phyloP scores from a whole-genome alignment of 2,113 vertebrate genomes.

The Fulica atra region DNA sequence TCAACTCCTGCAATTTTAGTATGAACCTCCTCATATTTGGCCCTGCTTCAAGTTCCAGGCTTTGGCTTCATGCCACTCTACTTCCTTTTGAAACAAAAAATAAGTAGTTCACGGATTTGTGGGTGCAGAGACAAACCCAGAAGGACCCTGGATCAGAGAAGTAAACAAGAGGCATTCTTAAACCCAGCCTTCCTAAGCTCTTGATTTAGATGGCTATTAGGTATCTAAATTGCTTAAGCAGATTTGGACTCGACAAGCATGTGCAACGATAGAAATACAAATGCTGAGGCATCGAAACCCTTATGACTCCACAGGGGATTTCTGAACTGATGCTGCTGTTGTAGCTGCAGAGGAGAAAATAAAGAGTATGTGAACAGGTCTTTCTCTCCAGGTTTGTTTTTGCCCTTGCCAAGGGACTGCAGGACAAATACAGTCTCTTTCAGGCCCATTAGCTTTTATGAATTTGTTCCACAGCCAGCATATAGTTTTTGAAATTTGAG shows the following conservation, averaged over 20 bases:
- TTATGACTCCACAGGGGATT: slow-evolving; percentile 12
- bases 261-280: neutral
- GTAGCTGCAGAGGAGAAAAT: neutral
- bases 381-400: slow-evolving; percentile 46
- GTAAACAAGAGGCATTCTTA: neutral
- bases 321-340: slow-evolving; percentile 8
- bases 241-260: neutral
- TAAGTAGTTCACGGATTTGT: neutral
- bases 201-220: neutral
- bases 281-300: slow-evolving; percentile 36
- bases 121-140: neutral
- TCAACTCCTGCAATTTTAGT: neutral
- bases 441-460: slow-evolving; percentile 61
- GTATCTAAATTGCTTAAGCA: neutral
- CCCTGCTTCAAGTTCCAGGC: neutral
- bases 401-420: slow-evolving; percentile 43
- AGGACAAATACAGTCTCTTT: slow-evolving; percentile 55
- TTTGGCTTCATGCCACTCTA: neutral
- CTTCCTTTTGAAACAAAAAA: slow-evolving; percentile 4
- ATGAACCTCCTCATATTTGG: neutral
- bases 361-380: neutral
- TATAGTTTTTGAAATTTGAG: neutral
- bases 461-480: slow-evolving; percentile 41
- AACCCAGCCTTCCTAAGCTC: neutral
- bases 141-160: neutral